Evolutionary conservation across 2,113 vertebrate species (phyloP), one percentile per base, ranked within the genome.

Genomic region (Gnathonemus echidnorhynchus): DNA sequence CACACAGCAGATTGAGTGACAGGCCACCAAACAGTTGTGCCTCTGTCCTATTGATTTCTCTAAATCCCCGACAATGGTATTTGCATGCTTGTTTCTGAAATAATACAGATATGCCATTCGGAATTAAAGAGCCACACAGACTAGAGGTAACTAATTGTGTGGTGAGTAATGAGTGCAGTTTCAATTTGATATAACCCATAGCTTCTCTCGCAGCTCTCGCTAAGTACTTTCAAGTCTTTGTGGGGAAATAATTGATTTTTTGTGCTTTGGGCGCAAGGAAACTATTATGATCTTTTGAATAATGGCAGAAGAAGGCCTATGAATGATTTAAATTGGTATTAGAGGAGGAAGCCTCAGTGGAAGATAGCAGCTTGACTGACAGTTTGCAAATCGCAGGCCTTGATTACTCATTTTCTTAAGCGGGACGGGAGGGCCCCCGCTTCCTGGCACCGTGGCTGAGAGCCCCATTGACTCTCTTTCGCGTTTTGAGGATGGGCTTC

Each of bases 261-360:
- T 99, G 97, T 99, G 98, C 96, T 97, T 96, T 97, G 96, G 98
- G 98, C 98, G 97, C 97, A 97, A 98, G 98, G 97, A 99, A 99
- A 99, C 99, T 99, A 99, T 99, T 99, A 99, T 99, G 98, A 99
- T 99, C 98, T 99, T 99, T 99, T 99, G 98, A 99, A 99, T 99
- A 99, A 99, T 98, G 97, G 98, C 97, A 98, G 97, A 97, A 97
- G 97, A 98, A 98, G 97, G 97, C 97, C 96, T 96, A 97, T 97
- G 98, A 98, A 97, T 97, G 97, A 99, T 99, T 99, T 99, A 99
- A 99, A 99, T 99, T 99, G 98, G 97, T 99, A 97, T 99, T 99
- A 98, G 98, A 98, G 97, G 96, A 98, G 96, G 97, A 95, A 95
- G 94, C 93, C 96, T 97, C 97, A 95, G 93, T 95, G 92, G 95